Conservation (phyloP, 64 coral and sea anemone genomes). For the Porites australiensis region DNA sequence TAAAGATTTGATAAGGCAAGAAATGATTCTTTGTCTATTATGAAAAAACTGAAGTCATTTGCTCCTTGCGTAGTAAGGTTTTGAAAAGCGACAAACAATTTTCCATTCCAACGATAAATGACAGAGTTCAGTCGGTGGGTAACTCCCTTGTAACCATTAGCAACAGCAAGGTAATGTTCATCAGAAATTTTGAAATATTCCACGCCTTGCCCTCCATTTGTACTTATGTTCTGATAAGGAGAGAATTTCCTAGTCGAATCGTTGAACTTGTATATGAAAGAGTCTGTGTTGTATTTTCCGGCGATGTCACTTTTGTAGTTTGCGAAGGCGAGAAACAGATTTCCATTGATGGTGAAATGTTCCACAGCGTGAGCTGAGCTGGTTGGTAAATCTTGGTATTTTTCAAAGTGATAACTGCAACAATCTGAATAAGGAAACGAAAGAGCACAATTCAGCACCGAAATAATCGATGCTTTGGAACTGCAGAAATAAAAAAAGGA, state of each 20-base stretch:
- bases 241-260: neutral
- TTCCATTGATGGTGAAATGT: conserved; percentile 6
- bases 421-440: no score
- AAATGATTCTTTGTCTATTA: neutral
- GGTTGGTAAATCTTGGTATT: neutral
- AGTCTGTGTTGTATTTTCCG: neutral
- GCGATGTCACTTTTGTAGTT: neutral
- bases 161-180: neutral
- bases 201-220: neutral
- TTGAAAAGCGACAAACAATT: conserved; percentile 3
- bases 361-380: neutral
- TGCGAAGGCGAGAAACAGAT: conserved; percentile 13
- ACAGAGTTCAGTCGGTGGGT: neutral
- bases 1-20: neutral
- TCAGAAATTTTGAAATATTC: neutral
- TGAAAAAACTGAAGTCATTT: neutral
- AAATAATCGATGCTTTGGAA: no score
- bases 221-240: neutral
- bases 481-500: no score
- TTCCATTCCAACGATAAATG: neutral
- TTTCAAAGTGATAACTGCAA: neutral
- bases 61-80: neutral
- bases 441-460: no score
- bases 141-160: neutral
- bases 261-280: neutral